A percentile compares a stretch with the other conserved stretches of the same genome.
phyloP scores from a whole-genome alignment of 1,140 invertebrate species.

The Zaprionus kolodkinae region DNA sequence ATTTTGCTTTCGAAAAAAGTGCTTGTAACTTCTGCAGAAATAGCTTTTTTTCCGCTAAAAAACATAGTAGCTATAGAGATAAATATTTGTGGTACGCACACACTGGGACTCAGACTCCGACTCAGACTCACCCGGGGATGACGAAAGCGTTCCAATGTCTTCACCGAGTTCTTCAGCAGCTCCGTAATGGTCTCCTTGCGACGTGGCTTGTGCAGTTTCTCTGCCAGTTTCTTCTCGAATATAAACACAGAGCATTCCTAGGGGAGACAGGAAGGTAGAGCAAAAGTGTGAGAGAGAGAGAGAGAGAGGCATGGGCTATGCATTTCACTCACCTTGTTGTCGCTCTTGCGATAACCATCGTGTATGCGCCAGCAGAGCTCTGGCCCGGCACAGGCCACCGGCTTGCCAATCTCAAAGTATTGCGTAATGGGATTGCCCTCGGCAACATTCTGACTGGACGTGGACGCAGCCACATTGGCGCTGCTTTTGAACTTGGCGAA shows the following conservation, averaged over 20 bases:
- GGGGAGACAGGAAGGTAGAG: conserved; percentile 61
- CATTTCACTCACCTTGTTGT: conserved; percentile 91
- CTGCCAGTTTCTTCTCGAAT: conserved; percentile 96
- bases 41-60: background rate
- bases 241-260: conserved; percentile 98
- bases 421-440: conserved; percentile 95
- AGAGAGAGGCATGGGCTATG: background rate
- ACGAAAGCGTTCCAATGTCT: conserved; percentile 92
- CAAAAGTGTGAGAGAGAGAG: background rate
- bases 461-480: conserved; percentile 84
- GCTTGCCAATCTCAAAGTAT: conserved; percentile 95
- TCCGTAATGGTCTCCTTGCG: conserved; percentile 96
- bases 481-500: conserved; percentile 91
- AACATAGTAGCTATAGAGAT: conserved; percentile 4
- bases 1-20: background rate
- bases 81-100: conserved; percentile 11
- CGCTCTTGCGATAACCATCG: conserved; percentile 94
- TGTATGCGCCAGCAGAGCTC: conserved; percentile 97
- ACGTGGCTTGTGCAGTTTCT: conserved; percentile 97
- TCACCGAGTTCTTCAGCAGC: conserved; percentile 92
- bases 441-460: conserved; percentile 86
- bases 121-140: conserved; percentile 90
- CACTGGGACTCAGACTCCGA: too few species aligned
- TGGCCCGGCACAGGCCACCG: conserved; percentile 94
- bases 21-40: background rate